Evolutionary conservation across 1,140 invertebrate species (phyloP).

Genomic region (Physella acuta): DNA sequence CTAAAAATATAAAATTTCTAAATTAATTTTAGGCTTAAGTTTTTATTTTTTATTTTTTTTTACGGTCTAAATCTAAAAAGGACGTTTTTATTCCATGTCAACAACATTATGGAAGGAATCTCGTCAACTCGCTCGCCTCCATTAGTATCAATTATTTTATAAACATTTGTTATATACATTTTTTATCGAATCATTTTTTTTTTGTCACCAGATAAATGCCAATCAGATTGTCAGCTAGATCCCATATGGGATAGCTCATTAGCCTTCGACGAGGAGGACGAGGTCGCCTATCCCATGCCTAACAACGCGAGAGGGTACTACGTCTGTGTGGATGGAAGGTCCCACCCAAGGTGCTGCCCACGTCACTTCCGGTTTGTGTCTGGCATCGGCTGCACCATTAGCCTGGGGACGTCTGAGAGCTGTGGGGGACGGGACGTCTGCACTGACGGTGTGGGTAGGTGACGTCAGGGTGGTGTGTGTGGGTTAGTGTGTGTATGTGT

Average conservation of each 20-base stretch:
- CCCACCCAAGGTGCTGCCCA: conserved; percentile 2
- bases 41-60: too few relatives aligned
- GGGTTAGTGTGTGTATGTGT: not conserved
- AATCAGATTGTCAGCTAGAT: not conserved
- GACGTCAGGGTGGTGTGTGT: not conserved
- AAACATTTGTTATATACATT: too few relatives aligned
- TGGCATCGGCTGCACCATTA: not conserved
- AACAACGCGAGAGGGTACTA: not conserved
- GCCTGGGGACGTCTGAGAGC: not conserved
- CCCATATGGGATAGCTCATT: not conserved
- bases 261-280: not conserved
- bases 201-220: not conserved
- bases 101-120: too few relatives aligned
- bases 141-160: too few relatives aligned
- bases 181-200: too few relatives aligned
- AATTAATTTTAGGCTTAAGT: too few relatives aligned
- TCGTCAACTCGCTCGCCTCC: too few relatives aligned
- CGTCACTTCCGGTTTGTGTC: not conserved
- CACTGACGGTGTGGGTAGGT: conserved; percentile 4
- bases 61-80: too few relatives aligned
- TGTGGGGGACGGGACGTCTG: not conserved
- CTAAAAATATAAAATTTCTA: too few relatives aligned
- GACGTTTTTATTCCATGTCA: too few relatives aligned
- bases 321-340: not conserved
- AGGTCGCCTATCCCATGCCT: not conserved